phyloP scores from a whole-genome alignment of 1,140 invertebrate genomes.

The Dreissena polymorpha region DNA sequence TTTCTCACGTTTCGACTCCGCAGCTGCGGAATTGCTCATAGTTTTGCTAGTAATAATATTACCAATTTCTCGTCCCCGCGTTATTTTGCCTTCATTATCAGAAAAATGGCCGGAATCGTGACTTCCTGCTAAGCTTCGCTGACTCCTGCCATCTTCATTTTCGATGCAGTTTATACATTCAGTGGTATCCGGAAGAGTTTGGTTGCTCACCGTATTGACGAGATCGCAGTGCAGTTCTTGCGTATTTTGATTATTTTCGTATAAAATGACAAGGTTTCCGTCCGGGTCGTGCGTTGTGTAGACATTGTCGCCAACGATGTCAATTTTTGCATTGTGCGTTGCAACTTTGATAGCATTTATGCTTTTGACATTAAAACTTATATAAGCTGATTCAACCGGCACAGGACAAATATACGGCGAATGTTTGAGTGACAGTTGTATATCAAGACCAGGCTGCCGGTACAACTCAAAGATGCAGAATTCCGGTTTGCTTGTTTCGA shows the following conservation, averaged over 20 bases:
- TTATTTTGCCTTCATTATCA: conserved; percentile 26
- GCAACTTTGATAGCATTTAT: conserved; percentile 12
- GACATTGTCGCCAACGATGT: conserved; percentile 28
- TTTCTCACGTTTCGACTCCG: conserved; percentile 3
- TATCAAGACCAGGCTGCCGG: conserved; percentile 41
- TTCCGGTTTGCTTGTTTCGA: conserved; percentile 53
- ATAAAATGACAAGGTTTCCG: conserved; percentile 54
- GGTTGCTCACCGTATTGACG: conserved; percentile 8
- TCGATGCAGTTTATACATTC: not conserved
- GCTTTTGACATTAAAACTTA: conserved; percentile 53
- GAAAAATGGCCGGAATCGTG: conserved; percentile 55
- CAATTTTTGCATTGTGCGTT: conserved; percentile 9
- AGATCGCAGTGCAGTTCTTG: conserved; percentile 10
- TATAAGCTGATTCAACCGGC: conserved; percentile 33
- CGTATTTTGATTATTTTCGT: conserved; percentile 24
- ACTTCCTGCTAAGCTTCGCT: conserved; percentile 35
- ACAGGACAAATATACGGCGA: conserved; percentile 46
- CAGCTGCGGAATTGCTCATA: no score
- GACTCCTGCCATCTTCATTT: conserved; percentile 45
- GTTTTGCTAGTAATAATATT: no score
- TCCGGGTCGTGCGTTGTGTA: conserved; percentile 55
- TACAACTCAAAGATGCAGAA: conserved; percentile 60
- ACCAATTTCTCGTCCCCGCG: not conserved
- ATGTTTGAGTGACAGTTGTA: conserved; percentile 56
- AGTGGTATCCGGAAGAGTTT: not conserved